Evolutionary conservation across 2,888 invertebrate species (phyloP), one percentile per base, ranked within the genome.

Genomic region (Andrena flavipes): DNA sequence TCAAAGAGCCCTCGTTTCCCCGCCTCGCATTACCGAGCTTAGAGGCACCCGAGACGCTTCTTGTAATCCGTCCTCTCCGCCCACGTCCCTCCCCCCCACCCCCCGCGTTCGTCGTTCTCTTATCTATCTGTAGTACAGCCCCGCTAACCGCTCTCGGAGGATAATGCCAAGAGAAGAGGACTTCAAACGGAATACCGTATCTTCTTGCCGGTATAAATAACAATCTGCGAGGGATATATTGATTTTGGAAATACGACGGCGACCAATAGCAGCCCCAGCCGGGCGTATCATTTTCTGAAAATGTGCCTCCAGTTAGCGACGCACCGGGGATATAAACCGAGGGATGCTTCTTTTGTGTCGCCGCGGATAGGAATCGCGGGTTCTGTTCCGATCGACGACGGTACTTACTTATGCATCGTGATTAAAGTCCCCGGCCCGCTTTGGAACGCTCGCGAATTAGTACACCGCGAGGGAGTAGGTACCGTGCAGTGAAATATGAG

Each of bases 121-220:
- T 78, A 79, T 80, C 84, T 80, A 79, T 85, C 86, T 68, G 76
- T 70, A 64, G 74, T 77, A 64, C 67, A 79, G 69, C 74, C 80
- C 77, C 64, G 70, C 63, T 88, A 88, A 88, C 86, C 86, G 80
- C 76, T 79, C 87, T 63, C 56, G 64, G 76, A 81, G 85, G 86
- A 89, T 89, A 88, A 88, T 87, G 70, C 87, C 74, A 54, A 23
- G 79, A 83, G 87, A 84, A 70, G 81, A 87, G 84, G 73, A 89
- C 89, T 87, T 89, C 89, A 89, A 89, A 89, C 88, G 89, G 88
- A 89, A 88, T 88, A 83, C 83, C 76, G 76, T 88, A 88, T 80
- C 81, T 79, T 73, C 79, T 71, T 85, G 67, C 76, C 60, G 85
- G 82, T 87, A 89, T 89, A 88, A 89, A 88, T 88, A 88, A 89